Evolutionary conservation across 2,113 vertebrate genomes (phyloP), one percentile per base, ranked within the genome.

Genomic region (Bombycilla garrulus): DNA sequence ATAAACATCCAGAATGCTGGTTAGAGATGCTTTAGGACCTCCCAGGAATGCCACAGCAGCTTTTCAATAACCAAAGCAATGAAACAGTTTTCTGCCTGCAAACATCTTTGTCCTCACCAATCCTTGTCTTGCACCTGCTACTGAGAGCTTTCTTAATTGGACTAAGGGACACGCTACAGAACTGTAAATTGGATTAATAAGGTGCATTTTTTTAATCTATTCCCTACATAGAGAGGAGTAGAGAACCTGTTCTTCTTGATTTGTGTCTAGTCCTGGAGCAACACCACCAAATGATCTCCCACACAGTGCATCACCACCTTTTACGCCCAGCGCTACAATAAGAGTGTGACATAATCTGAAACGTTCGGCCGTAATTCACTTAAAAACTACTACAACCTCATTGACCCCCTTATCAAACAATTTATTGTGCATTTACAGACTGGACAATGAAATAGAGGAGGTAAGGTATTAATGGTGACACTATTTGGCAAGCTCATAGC

Each of bases 391-490:
- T 96, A 90, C 97, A 97, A 98, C 97, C 98, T 98, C 97, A 97
- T 93, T 97, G 98, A 98, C 98, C 97, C 96, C 96, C 96, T 98
- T 98, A 98, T 98, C 97, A 98, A 98, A 97, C 96, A 98, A 98
- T 98, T 98, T 98, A 98, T 97, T 97, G 98, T 95, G 94, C 96
- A 95, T 98, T 98, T 98, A 96, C 92, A 91, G 96, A 97, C 97
- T 79, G 97, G 98, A 98, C 98, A 98, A 97, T 95, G 97, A 98
- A 97, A 97, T 86, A 97, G 97, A 98, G 95, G 98, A 97, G 98
- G 96, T 88, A 98, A 98, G 98, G 98, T 98, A 99, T 99, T 98
- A 98, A 98, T 92, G 97, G 98, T 97, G 98, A 98, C 96, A 97
- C 97, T 98, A 97, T 98, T 98, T 98, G 98, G 98, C 98, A 98